These are phyloP conservation scores for Drosophila insularis DNA, from an alignment of 1,140 invertebrate species.

Conservation along the genomic window DNA sequence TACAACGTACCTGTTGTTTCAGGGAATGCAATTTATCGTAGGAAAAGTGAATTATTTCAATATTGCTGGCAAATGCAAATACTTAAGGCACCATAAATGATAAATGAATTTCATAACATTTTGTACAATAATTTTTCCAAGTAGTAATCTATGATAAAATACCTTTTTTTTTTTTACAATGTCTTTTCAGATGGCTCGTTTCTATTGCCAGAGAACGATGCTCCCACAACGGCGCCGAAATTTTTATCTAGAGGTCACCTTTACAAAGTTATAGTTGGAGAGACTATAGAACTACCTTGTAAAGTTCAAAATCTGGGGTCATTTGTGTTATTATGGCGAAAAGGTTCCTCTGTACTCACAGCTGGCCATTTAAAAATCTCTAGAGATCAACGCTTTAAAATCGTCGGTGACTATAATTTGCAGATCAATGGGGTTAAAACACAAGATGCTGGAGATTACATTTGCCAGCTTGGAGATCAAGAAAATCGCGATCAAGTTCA, in stretches of 20 bases:
- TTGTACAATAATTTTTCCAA: background rate
- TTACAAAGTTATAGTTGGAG: slow-evolving; percentile 89
- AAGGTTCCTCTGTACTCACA: slow-evolving; percentile 85
- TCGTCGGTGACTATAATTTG: slow-evolving; percentile 85
- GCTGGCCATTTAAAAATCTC: slow-evolving; percentile 86
- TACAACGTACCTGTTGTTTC: background rate
- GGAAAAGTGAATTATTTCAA: no score
- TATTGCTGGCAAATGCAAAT: no score
- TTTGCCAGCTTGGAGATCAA: slow-evolving; percentile 84
- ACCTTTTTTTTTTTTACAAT: background rate
- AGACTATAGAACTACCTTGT: slow-evolving; percentile 89
- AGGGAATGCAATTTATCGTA: no score
- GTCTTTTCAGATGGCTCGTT: slow-evolving; percentile 58
- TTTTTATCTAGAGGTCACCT: slow-evolving; percentile 88
- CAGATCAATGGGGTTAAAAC: slow-evolving; percentile 85
- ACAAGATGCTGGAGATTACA: slow-evolving; percentile 83
- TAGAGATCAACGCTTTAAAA: slow-evolving; percentile 84
- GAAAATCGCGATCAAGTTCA: slow-evolving; percentile 83
- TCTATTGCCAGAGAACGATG: slow-evolving; percentile 61
- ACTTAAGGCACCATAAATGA: no score
- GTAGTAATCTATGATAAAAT: background rate
- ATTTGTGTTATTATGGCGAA: slow-evolving; percentile 86
- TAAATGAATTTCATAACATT: background rate
- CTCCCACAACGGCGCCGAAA: slow-evolving; percentile 83
- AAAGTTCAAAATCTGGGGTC: slow-evolving; percentile 89